Percentiles rank a stretch among this genome's conserved stretches.
phyloP scores from a whole-genome alignment of 2,888 invertebrate genomes.

The Scaptomyza polygonia region DNA sequence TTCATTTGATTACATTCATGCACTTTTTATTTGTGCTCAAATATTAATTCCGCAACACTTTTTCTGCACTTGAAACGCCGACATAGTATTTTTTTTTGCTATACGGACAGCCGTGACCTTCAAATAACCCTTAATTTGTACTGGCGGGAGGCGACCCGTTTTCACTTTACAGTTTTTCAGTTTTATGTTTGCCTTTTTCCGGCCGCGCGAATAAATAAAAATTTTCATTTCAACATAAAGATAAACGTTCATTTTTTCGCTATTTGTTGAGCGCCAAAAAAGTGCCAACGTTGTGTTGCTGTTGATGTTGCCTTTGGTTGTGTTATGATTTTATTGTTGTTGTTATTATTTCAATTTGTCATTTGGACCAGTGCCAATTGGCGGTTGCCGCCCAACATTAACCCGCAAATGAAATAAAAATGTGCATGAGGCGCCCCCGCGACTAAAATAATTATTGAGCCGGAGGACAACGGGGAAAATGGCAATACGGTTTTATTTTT shows the following conservation, averaged over 20 bases:
- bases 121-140: constrained; percentile 69
- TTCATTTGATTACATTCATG: background rate
- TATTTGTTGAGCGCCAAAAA: constrained; percentile 41
- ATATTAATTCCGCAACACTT: constrained; percentile 8
- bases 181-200: constrained; percentile 58
- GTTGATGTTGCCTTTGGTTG: constrained; percentile 9
- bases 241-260: constrained; percentile 64
- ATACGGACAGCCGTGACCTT: constrained; percentile 61
- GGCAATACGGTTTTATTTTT: constrained; percentile 29
- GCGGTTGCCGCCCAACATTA: constrained; percentile 61
- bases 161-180: constrained; percentile 48
- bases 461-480: background rate
- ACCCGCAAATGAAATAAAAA: constrained; percentile 64
- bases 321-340: constrained; percentile 37
- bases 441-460: constrained; percentile 26
- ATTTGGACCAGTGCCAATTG: constrained; percentile 72
- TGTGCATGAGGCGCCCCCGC: constrained; percentile 53
- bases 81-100: constrained; percentile 1
- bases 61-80: constrained; percentile 23
- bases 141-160: constrained; percentile 34
- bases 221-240: constrained; percentile 77
- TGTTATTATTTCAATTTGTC: constrained; percentile 77
- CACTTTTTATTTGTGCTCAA: background rate
- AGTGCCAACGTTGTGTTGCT: constrained; percentile 39
- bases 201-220: constrained; percentile 74